Evolutionary conservation across 2,888 invertebrate genomes (phyloP), one percentile per base, ranked within the genome.

Genomic region (Tinea pellionella): DNA sequence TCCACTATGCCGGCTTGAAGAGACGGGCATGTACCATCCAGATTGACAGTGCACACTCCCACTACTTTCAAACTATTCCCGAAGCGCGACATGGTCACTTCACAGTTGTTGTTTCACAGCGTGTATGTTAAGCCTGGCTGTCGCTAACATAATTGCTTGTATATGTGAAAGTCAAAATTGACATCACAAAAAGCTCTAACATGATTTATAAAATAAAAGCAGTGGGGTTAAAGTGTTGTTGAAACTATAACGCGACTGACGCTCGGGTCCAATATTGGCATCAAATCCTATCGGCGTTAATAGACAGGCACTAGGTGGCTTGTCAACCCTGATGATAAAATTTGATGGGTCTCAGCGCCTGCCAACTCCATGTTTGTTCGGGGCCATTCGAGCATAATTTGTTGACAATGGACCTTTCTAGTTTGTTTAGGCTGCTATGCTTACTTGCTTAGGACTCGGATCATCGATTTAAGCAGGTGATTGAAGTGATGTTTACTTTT

Each of bases 381-480:
- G 64, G 65, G 62, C 61, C 67, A 74, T 70, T 79, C 77, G 66
- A 57, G 57, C 57, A 57, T 57, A 57, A 57, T 72, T 72, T 82
- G 80, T 83, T 81, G 81, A 78, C 77, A 71, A 67, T 73, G 75
- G 74, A 71, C 72, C 71, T 68, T 62, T 67, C 65, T 64, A 80
- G 79, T 82, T 83, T 84, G 78, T 83, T 83, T 83, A 80, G 80
- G 77, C 78, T 78, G 82, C 79, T 76, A 78, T 78, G 76, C 81
- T 80, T 75, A 74, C 72, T 69, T 69, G 72, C 55, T 73, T 72
- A 72, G 71, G 67, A 66, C 69, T 65, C 70, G 70, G 77, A 78
- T 80, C 78, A 75, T 75, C 77, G 77, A 72, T 77, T 76, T 77
- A 77, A 55, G 47, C 60, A 55, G 53, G 37, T 60, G 60, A 60